These are phyloP conservation scores for Chrysemys picta DNA, from an alignment of 2,113 vertebrate species.

Conservation along the genomic window DNA sequence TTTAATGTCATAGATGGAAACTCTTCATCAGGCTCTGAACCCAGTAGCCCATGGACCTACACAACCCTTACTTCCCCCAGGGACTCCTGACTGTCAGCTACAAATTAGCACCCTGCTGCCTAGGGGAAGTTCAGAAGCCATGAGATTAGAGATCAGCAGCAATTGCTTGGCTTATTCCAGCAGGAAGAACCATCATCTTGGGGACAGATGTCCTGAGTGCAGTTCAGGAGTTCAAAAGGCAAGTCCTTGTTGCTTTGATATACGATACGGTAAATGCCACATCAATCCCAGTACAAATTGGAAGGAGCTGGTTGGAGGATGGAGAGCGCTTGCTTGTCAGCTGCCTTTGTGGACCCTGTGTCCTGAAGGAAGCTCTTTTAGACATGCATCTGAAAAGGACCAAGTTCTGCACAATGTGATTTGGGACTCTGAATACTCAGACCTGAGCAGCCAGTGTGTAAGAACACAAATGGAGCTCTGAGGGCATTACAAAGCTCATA, in stretches of 20 bases:
- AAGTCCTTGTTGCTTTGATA: accelerated
- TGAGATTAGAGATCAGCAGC: not conserved
- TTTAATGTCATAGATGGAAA: not conserved
- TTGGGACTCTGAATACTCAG: accelerated
- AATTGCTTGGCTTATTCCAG: not conserved
- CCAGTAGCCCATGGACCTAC: not conserved
- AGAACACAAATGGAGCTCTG: not conserved
- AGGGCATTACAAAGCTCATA: not conserved
- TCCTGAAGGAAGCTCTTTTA: accelerated
- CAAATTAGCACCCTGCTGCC: not conserved
- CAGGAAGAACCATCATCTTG: not conserved
- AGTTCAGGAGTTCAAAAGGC: not conserved
- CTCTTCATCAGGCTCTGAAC: not conserved
- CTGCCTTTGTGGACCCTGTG: not conserved
- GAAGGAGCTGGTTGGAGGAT: not conserved
- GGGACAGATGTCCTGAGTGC: not conserved
- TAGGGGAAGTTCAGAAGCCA: not conserved
- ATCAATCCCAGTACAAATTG: accelerated
- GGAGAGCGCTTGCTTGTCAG: accelerated
- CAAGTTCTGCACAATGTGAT: accelerated
- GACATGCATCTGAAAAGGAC: not conserved
- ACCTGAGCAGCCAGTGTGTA: not conserved
- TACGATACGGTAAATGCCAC: accelerated
- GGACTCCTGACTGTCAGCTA: not conserved
- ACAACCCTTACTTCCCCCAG: not conserved